These are phyloP conservation scores for Monodelphis domestica DNA, from an alignment of 2,797 vertebrate genomes.

Conservation along the genomic window DNA sequence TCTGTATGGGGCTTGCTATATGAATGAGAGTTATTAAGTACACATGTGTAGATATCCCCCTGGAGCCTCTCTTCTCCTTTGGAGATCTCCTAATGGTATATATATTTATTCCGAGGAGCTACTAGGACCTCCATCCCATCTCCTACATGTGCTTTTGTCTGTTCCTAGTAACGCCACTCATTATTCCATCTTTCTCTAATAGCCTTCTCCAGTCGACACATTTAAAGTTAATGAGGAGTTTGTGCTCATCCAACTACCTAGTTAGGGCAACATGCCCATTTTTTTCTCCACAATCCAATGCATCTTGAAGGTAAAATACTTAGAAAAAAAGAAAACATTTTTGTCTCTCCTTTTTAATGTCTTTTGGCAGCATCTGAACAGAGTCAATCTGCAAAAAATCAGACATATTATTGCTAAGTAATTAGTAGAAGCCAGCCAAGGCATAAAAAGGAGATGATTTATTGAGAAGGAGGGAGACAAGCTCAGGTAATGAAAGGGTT, in stretches of 20 bases:
- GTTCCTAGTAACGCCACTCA: slow-evolving; percentile 30
- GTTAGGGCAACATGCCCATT: slow-evolving; percentile 57
- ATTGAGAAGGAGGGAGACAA: neutral
- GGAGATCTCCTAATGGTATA: slow-evolving; percentile 33
- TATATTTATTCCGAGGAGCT: slow-evolving; percentile 27
- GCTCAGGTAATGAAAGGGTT: neutral
- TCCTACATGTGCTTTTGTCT: slow-evolving; percentile 55
- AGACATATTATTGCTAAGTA: slow-evolving; percentile 70
- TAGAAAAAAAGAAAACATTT: slow-evolving; percentile 66
- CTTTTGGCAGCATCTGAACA: slow-evolving; percentile 67
- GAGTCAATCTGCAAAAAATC: slow-evolving; percentile 67
- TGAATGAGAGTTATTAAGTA: neutral
- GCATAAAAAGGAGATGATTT: neutral
- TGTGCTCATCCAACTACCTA: slow-evolving; percentile 73
- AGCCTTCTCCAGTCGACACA: slow-evolving; percentile 71
- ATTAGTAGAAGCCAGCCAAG: slow-evolving; percentile 69
- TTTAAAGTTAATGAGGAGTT: slow-evolving; percentile 78
- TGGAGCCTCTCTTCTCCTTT: neutral
- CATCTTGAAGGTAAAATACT: slow-evolving; percentile 75
- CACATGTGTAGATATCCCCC: neutral
- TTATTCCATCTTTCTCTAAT: slow-evolving; percentile 72
- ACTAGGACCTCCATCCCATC: neutral
- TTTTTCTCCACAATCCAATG: slow-evolving; percentile 54
- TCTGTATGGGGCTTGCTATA: neutral
- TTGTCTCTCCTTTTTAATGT: slow-evolving; percentile 69